Conservation (phyloP, 30 jellyfish, hydroid and myxozoan genomes). For the Hydractinia echinata region DNA sequence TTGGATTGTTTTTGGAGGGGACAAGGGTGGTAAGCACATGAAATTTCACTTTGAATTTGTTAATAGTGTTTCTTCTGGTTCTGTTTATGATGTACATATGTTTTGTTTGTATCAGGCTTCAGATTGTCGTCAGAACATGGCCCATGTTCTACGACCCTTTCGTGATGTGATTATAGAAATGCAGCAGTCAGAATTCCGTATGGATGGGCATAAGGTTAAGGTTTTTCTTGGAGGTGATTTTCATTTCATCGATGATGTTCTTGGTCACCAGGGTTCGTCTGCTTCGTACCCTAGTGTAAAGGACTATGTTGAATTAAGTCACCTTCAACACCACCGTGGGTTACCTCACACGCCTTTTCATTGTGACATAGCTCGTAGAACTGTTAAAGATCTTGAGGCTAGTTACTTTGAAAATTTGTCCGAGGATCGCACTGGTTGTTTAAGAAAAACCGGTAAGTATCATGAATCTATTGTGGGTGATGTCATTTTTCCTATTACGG, state of each 20-base stretch:
- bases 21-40: conserved; percentile 18
- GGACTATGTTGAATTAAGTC: not conserved
- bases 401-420: not conserved
- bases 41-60: conserved; percentile 31
- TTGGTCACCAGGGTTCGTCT: conserved; percentile 42
- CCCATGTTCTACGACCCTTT: not conserved
- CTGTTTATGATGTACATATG: conserved; percentile 31
- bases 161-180: not conserved
- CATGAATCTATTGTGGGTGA: conserved; percentile 18
- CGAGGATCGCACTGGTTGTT: not conserved
- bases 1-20: conserved; percentile 20
- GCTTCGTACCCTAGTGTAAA: conserved; percentile 25
- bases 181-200: conserved; percentile 16
- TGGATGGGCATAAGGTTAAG: conserved; percentile 19
- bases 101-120: conserved; percentile 18
- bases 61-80: not conserved
- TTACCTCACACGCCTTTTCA: not conserved
- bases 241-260: conserved; percentile 15
- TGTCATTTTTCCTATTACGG: conserved; percentile 29
- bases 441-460: conserved; percentile 14
- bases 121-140: conserved; percentile 32
- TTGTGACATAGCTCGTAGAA: conserved; percentile 8
- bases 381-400: not conserved
- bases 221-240: conserved; percentile 3
- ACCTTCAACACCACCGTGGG: not conserved